Base-by-base conservation (phyloP, 53 echinoderm and acorn worm genomes). In the Paelopatides confundens region DNA sequence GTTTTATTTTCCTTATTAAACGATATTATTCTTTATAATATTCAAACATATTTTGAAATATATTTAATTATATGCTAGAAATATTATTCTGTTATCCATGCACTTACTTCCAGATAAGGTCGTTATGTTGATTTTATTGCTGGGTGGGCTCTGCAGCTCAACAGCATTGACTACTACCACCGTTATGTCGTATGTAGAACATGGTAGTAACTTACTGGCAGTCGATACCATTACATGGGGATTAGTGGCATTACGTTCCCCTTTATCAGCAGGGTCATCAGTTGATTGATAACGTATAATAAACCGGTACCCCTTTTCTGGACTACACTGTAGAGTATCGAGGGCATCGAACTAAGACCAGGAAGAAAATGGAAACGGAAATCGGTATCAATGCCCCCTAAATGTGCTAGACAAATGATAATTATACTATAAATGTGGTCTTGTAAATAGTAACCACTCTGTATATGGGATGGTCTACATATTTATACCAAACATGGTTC, bases 71-170 rank as follows among this genome's bases (percentile, higher is more conserved):
- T n/a, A n/a, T n/a, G n/a, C n/a, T n/a, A n/a, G 43, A 43, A 43
- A 10, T 12, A 3, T 12, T 43, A 43, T 43, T 43, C 5, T 10
- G 8, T 12, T 43, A 43, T n/a, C n/a, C n/a, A 0, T 43, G 8
- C 43, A 43, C 79, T 79, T 79, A 79, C 79, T 79, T 27, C 17
- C 79, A 31, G 79, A 79, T 27, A 28, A 7, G 18, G 79, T 79
- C 2, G 27, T 48, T 3, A 50, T 48, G 34, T 51, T 53, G 34
- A 31, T 12, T 13, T 52, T 31, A 33, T 18, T 32, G 27, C 79
- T 53, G 14, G 26, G 79, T 26, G 31, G 54, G 1, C 79, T 79
- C 34, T 79, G 52, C 30, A 18, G 18, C 4, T 32, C 79, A 28
- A 53, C 79, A 29, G 51, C 79, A 12, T 79, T 79, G 4, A 6